Conservation (phyloP, 2,113 vertebrate genomes). For the Neopipo cinnamomea region DNA sequence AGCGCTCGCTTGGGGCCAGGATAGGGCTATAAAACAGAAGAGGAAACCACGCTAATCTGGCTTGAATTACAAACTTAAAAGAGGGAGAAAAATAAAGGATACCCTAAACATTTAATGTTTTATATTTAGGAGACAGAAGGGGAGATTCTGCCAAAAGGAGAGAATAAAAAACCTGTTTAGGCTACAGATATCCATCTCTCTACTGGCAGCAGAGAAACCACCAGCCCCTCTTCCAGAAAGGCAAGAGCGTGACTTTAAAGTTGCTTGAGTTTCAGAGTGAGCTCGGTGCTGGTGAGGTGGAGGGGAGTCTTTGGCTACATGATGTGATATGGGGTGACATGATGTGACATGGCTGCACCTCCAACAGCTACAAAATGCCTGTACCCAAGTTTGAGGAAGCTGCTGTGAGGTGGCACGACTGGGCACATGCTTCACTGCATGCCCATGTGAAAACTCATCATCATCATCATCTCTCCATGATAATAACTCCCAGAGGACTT, state of each 20-base stretch:
- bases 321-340: background rate
- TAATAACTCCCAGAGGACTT: background rate
- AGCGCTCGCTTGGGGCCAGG: constrained; percentile 69
- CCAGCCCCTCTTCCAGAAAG: constrained; percentile 6
- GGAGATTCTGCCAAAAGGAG: constrained; percentile 51
- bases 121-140: constrained; percentile 66
- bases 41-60: constrained; percentile 72
- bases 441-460: background rate
- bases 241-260: background rate
- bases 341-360: background rate
- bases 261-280: background rate
- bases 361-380: rapidly evolving
- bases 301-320: background rate
- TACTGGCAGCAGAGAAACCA: constrained; percentile 30
- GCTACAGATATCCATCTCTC: constrained; percentile 19
- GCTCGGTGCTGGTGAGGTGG: background rate
- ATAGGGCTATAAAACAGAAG: constrained; percentile 65
- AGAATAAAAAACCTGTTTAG: constrained; percentile 28
- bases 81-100: constrained; percentile 48
- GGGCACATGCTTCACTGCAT: rapidly evolving
- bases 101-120: constrained; percentile 70
- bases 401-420: background rate
- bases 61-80: constrained; percentile 78
- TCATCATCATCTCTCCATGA: background rate
- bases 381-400: background rate